These are phyloP conservation scores for Athene noctua DNA, from an alignment of 2,113 vertebrate species.

Conservation along the genomic window DNA sequence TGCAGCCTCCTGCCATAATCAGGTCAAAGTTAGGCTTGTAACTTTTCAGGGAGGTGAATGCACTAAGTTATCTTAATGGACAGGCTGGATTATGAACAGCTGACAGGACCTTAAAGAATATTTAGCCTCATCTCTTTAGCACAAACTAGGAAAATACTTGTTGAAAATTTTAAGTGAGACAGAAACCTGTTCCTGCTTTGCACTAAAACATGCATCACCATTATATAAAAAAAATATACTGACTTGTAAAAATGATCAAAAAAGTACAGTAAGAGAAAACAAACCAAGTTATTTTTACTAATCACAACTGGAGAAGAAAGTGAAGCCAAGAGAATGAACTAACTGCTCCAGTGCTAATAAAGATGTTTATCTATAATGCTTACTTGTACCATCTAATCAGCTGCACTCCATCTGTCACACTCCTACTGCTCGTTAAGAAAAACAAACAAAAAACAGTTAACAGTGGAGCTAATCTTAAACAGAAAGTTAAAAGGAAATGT, in stretches of 20 bases:
- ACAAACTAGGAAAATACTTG: background rate
- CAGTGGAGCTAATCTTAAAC: background rate
- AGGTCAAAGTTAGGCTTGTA: background rate
- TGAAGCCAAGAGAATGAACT: background rate
- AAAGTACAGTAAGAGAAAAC: background rate
- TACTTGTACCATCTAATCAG: background rate
- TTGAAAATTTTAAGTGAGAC: background rate
- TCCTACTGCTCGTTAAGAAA: background rate
- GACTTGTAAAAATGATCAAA: background rate
- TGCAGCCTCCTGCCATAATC: background rate
- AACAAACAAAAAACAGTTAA: background rate
- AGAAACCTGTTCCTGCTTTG: background rate
- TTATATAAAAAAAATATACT: background rate
- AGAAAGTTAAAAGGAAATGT: background rate
- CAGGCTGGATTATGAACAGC: background rate
- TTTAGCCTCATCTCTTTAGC: background rate
- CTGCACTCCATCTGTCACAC: constrained; percentile 21
- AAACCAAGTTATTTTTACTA: background rate
- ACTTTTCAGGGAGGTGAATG: background rate
- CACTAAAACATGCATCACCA: background rate
- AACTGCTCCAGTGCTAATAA: background rate
- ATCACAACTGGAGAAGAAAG: background rate
- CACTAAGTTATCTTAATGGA: background rate
- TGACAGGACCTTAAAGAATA: background rate
- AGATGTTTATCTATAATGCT: background rate